Base-by-base conservation (phyloP, 2,113 vertebrate genomes). In the Nerophis ophidion region DNA sequence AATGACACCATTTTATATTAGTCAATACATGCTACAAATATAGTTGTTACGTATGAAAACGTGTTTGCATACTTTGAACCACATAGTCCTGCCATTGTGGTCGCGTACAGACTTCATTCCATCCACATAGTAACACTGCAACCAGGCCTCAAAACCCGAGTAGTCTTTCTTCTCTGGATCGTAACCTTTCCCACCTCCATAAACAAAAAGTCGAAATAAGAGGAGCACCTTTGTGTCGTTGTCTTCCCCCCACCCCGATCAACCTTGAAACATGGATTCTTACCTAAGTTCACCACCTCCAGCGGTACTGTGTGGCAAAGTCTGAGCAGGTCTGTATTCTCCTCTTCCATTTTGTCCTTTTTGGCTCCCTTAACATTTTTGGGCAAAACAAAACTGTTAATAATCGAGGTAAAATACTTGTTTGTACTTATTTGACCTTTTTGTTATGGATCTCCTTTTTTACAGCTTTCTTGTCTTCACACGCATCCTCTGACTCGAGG, bases 221-320 rank as follows among this genome's bases (percentile, higher is more conserved):
- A 53, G 5, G 1, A 45, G 2, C 3, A 45, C 55, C 46, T 19
- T 42, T 13, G 17, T 33, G 26, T 26, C 26, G 26, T 4, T 26
- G 26, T 26, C 26, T 70, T 49, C 6, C 44, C 13, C 33, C 13
- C 33, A 61, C 19, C 19, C 19, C 57, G 40, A 40, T 17, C 6
- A 38, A 51, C 8, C 1, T 40, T 3, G 47, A 16, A 9, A 8
- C 11, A 44, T 48, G 8, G 13, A n/a, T 14, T 53, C 83, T 2
- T 63, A 98, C 96, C 94, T 0, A 91, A 48, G 0, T 65, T 62
- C 8, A 95, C 68, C n/a, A 97, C 93, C 75, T 98, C 95, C 81
- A 93, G 85, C 64, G 96, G 94, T n/a, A 99, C 90, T 0, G 59
- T 78, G 68, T 94, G 92, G 71, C 95, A 98, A 46, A 96, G 84